Conservation (phyloP, 2,113 vertebrate genomes). For the Aptenodytes patagonicus region DNA sequence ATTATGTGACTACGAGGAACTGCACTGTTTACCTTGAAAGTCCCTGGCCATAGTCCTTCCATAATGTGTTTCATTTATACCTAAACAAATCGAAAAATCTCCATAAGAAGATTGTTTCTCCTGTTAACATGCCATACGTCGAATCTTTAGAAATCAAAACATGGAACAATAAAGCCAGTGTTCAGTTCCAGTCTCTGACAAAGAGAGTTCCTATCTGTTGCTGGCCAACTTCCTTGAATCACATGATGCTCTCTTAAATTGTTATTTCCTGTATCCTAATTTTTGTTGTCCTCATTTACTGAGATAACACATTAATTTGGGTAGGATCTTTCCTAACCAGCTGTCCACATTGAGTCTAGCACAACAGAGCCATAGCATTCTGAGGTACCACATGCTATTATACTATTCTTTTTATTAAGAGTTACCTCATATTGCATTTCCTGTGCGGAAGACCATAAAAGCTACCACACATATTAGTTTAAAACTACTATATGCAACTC, state of each 20-base stretch:
- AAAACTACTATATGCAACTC: not conserved
- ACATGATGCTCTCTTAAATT: not conserved
- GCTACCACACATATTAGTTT: not conserved
- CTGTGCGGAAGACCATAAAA: not conserved
- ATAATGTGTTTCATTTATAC: not conserved
- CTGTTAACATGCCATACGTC: not conserved
- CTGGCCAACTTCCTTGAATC: not conserved
- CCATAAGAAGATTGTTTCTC: not conserved
- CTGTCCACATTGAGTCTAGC: not conserved
- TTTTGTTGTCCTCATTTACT: not conserved
- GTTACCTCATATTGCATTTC: not conserved
- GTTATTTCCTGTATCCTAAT: not conserved
- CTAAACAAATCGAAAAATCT: not conserved
- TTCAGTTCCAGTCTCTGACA: not conserved
- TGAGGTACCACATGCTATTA: not conserved
- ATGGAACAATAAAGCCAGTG: not conserved
- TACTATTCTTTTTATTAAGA: not conserved
- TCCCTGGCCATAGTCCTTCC: not conserved
- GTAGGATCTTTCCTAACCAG: not conserved
- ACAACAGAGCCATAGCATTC: not conserved
- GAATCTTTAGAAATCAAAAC: not conserved
- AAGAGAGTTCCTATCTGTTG: not conserved
- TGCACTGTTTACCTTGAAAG: not conserved
- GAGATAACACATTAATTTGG: not conserved
- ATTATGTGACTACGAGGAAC: not conserved